These are phyloP conservation scores for Mesaphorura yosii DNA, from an alignment of 1,140 invertebrate genomes.

Conservation along the genomic window DNA sequence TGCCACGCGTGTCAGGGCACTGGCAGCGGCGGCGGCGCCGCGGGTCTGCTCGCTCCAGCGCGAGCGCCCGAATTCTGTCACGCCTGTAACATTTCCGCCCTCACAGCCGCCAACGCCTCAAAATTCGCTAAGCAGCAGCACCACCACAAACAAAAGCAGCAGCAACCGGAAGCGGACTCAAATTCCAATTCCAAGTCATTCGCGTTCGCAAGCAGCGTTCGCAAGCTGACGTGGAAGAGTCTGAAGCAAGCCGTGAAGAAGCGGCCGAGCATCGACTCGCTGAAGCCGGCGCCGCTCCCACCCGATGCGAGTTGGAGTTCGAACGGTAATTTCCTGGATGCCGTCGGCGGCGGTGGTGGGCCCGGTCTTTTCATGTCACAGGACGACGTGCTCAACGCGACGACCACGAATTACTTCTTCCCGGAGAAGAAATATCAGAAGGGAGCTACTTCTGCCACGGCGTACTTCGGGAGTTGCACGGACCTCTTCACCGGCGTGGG, in stretches of 20 bases:
- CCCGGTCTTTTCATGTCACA: conserved; percentile 6
- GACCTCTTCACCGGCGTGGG: too few relatives aligned
- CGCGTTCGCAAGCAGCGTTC: conserved; percentile 26
- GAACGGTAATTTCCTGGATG: too few relatives aligned
- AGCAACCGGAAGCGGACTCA: conserved; percentile 1
- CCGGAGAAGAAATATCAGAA: conserved; percentile 27
- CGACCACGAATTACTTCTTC: conserved; percentile 24
- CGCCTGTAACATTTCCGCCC: too few relatives aligned
- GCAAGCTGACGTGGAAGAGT: conserved; percentile 31
- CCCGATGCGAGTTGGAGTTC: background rate
- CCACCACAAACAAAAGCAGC: too few relatives aligned
- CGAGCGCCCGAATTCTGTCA: too few relatives aligned
- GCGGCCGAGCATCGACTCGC: conserved; percentile 23
- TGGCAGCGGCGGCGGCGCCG: too few relatives aligned
- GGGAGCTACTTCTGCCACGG: too few relatives aligned
- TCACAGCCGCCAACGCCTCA: too few relatives aligned
- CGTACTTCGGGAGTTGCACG: conserved; percentile 26
- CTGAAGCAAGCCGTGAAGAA: conserved; percentile 32
- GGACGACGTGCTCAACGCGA: conserved; percentile 10
- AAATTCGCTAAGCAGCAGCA: too few relatives aligned
- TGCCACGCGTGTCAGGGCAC: conserved; percentile 5
- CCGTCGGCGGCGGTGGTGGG: conserved; percentile 1
- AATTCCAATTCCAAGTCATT: background rate
- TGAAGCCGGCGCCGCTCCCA: conserved; percentile 3
- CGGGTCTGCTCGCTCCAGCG: too few relatives aligned